These are phyloP conservation scores for Cosmorhoe ocellata DNA, from an alignment of 2,888 invertebrate species.

Conservation along the genomic window DNA sequence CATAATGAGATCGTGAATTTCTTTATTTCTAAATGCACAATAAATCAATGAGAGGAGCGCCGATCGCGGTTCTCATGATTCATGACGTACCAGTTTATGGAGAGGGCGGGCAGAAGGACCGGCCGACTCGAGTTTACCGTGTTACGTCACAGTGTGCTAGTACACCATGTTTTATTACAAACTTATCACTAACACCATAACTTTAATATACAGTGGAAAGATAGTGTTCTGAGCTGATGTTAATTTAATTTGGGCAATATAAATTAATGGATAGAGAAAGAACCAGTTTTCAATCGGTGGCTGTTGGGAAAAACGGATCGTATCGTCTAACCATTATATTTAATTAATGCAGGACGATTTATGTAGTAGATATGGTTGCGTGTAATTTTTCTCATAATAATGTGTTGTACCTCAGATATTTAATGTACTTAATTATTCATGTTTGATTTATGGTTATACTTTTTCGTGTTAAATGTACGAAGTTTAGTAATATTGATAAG, in stretches of 20 bases:
- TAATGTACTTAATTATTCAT: conserved; percentile 53
- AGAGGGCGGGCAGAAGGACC: not conserved
- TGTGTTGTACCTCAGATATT: conserved; percentile 43
- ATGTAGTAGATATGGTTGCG: conserved; percentile 58
- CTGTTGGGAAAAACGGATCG: conserved; percentile 56
- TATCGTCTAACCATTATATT: conserved; percentile 68
- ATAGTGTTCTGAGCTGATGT: conserved; percentile 63
- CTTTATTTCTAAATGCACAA: conserved; percentile 53
- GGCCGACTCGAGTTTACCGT: not conserved
- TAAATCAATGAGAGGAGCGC: conserved; percentile 29
- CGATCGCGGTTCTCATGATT: conserved; percentile 28
- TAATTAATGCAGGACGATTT: conserved; percentile 72
- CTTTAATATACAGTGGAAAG: conserved; percentile 56
- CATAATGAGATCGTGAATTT: conserved; percentile 58
- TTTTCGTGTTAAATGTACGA: conserved; percentile 35
- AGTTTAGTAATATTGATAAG: conserved; percentile 14
- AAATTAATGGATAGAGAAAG: conserved; percentile 61
- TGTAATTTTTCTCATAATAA: conserved; percentile 65
- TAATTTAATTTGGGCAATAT: conserved; percentile 72
- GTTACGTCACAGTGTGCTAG: conserved; percentile 25
- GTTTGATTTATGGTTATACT: conserved; percentile 60
- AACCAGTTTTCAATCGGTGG: conserved; percentile 64
- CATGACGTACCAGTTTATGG: conserved; percentile 23
- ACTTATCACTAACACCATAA: conserved; percentile 44
- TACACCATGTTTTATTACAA: conserved; percentile 35